Conservation (phyloP, 1,140 invertebrate species). For the Steinernema khuongi region DNA sequence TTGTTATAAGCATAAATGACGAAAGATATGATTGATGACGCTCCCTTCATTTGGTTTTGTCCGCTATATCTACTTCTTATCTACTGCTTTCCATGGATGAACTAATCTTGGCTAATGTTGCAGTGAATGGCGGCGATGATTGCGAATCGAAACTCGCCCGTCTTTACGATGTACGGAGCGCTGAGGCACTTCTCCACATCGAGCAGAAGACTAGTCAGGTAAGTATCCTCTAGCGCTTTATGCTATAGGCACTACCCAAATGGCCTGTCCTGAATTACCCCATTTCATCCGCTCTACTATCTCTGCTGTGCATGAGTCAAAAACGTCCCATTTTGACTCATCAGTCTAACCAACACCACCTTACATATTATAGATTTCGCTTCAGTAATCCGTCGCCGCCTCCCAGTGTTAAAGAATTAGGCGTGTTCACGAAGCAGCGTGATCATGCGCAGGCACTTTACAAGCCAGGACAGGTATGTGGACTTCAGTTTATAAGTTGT, state of each 20-base stretch:
- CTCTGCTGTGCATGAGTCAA: no score
- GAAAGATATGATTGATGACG: neutral
- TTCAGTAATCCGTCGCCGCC: slow-evolving; percentile 23
- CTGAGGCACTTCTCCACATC: neutral
- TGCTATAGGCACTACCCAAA: no score
- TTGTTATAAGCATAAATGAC: slow-evolving; percentile 21
- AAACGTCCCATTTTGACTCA: no score
- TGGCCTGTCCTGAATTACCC: no score
- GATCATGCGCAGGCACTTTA: slow-evolving; percentile 24
- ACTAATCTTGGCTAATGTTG: neutral
- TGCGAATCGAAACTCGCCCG: neutral
- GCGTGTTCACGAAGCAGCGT: slow-evolving; percentile 2
- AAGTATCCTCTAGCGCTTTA: no score
- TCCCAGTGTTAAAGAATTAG: slow-evolving; percentile 28
- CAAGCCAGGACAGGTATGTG: slow-evolving; percentile 35
- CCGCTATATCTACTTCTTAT: neutral
- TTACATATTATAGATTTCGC: slow-evolving; percentile 30
- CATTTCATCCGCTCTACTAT: no score
- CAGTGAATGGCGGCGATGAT: slow-evolving; percentile 10
- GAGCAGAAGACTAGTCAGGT: neutral
- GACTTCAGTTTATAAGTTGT: slow-evolving; percentile 12
- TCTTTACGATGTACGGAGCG: neutral
- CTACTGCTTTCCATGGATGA: neutral
- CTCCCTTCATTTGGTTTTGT: slow-evolving; percentile 18
- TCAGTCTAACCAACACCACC: neutral